These are phyloP conservation scores for Tokudaia tokunoshimensis DNA, from an alignment of 2,797 vertebrate genomes.

Conservation along the genomic window DNA sequence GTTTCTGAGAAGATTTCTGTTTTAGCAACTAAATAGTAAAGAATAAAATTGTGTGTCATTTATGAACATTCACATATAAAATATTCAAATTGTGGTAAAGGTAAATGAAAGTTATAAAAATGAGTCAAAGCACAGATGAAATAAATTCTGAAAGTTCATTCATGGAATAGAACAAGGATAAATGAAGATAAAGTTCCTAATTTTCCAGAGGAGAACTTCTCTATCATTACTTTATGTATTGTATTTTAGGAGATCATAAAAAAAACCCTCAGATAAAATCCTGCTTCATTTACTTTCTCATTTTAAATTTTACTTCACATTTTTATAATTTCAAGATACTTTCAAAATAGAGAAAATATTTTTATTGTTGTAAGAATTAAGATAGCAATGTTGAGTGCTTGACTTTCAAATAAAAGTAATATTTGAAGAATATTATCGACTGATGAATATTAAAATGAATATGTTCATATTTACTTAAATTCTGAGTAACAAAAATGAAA, in stretches of 20 bases:
- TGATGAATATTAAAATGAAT: not conserved
- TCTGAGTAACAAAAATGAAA: not conserved
- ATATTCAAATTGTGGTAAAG: not conserved
- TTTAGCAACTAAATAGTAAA: not conserved
- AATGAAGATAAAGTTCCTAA: not conserved
- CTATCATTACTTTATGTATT: not conserved
- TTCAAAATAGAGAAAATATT: not conserved
- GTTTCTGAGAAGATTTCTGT: not conserved
- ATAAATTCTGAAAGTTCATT: not conserved
- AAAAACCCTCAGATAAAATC: not conserved
- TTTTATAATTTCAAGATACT: not conserved
- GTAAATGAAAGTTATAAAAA: not conserved
- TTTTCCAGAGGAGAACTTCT: not conserved
- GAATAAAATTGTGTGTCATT: not conserved
- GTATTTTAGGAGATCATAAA: not conserved
- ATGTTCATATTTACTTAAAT: not conserved
- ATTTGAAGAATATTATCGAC: not conserved
- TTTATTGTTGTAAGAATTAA: not conserved
- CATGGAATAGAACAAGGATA: not conserved
- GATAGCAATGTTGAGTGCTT: not conserved
- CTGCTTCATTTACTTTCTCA: not conserved
- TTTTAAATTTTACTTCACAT: not conserved
- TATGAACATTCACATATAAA: not conserved
- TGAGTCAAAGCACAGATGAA: not conserved
- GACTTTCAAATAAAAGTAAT: not conserved